phyloP scores from a whole-genome alignment of 2,113 vertebrate genomes.

The Sinocyclocheilus anshuiensis region DNA sequence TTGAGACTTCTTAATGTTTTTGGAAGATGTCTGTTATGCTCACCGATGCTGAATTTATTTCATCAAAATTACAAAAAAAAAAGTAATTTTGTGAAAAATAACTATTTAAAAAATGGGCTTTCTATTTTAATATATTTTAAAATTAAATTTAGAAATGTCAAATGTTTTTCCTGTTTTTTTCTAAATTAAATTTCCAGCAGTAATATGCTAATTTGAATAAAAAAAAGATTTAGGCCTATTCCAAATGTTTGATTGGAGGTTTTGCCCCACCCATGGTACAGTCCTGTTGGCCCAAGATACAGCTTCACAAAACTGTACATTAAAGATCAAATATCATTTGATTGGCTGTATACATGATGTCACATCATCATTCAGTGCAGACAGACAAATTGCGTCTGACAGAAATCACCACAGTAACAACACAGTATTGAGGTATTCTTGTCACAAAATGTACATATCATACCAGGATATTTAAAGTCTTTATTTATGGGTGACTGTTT shows the following conservation, averaged over 20 bases:
- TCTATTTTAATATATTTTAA: too few relatives aligned
- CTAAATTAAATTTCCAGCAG: too few relatives aligned
- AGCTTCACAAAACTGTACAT: neutral
- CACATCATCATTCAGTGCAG: neutral
- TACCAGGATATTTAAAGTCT: neutral
- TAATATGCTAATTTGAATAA: too few relatives aligned
- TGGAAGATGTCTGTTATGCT: too few relatives aligned
- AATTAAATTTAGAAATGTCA: too few relatives aligned
- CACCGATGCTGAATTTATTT: too few relatives aligned
- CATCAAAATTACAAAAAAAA: too few relatives aligned
- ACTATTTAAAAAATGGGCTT: too few relatives aligned
- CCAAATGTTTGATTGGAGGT: neutral
- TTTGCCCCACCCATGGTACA: neutral
- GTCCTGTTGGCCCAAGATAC: neutral
- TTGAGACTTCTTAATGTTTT: too few relatives aligned
- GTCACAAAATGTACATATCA: neutral
- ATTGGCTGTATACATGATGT: neutral
- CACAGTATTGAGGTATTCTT: neutral
- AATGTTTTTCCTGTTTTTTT: too few relatives aligned
- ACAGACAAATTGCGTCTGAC: neutral
- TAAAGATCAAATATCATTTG: neutral
- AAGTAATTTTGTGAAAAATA: too few relatives aligned
- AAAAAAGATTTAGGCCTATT: too few relatives aligned
- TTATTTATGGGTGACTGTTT: neutral
- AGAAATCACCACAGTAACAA: neutral